Conservation (phyloP, 2,888 invertebrate species). For the Nycteola revayana region DNA sequence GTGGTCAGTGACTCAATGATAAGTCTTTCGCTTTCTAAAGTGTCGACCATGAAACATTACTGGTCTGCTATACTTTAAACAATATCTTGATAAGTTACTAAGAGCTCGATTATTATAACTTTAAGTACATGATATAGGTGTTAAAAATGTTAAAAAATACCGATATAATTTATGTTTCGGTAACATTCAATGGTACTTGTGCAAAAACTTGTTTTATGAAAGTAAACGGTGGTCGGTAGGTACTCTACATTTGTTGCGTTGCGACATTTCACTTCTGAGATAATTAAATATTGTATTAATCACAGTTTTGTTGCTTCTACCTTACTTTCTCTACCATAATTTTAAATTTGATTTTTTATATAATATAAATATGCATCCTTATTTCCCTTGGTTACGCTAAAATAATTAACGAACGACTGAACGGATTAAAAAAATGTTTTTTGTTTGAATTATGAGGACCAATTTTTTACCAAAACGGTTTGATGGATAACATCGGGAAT, state of each 20-base stretch:
- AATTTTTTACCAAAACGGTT: too few relatives aligned
- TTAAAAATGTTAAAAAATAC: not conserved
- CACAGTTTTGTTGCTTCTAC: too few relatives aligned
- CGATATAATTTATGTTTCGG: constrained; percentile 13
- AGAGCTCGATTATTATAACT: too few relatives aligned
- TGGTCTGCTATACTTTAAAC: too few relatives aligned
- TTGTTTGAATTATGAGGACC: too few relatives aligned
- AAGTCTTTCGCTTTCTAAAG: constrained; percentile 76
- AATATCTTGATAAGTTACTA: constrained; percentile 39
- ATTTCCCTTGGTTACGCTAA: too few relatives aligned
- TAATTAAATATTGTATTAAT: constrained; percentile 39
- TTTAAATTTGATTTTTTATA: too few relatives aligned
- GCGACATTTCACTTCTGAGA: constrained; percentile 60
- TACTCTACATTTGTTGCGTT: constrained; percentile 41
- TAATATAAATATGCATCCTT: too few relatives aligned
- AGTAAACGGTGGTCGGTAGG: constrained; percentile 54
- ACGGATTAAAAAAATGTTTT: too few relatives aligned
- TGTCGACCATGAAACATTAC: constrained; percentile 62
- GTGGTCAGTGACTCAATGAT: constrained; percentile 60
- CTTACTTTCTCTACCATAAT: constrained; percentile 8
- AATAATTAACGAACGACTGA: too few relatives aligned
- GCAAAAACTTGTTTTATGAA: constrained; percentile 64
- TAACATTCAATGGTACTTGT: constrained; percentile 29
- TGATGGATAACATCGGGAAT: too few relatives aligned
- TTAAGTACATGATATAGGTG: constrained; percentile 4